phyloP scores from a whole-genome alignment of 2,888 invertebrate genomes.

The Mantis religiosa region DNA sequence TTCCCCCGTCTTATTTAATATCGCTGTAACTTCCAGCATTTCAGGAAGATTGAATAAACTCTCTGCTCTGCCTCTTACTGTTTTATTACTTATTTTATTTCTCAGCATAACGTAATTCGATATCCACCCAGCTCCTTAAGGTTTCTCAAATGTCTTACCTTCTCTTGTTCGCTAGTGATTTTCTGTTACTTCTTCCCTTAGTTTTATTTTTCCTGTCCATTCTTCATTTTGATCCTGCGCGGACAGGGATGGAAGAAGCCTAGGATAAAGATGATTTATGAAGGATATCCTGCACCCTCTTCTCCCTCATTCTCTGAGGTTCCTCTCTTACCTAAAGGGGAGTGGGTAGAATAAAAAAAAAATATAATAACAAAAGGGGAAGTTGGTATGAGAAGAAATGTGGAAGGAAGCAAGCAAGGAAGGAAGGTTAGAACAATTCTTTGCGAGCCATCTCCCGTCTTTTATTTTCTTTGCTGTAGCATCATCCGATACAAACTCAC shows the following conservation, averaged over 20 bases:
- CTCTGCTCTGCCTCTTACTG: not conserved
- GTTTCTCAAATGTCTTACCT: constrained; percentile 1
- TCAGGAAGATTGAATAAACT: not conserved
- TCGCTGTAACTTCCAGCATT: not conserved
- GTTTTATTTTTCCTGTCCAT: constrained; percentile 15
- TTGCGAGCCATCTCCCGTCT: not conserved
- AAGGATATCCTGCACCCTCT: constrained; percentile 14
- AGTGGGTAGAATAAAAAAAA: not conserved
- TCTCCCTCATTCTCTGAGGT: not conserved
- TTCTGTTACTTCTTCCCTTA: not conserved
- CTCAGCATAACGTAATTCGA: not conserved
- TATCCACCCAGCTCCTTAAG: not conserved
- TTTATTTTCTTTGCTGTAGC: not conserved
- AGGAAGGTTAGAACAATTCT: constrained; percentile 14
- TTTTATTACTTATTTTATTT: not conserved
- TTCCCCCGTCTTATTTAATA: not conserved
- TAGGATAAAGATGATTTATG: constrained; percentile 29
- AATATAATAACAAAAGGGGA: not conserved
- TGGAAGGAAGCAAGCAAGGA: not conserved
- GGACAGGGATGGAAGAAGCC: constrained; percentile 26
- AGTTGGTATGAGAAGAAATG: not conserved
- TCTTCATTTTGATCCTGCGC: constrained; percentile 29
- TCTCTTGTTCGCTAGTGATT: constrained; percentile 16
- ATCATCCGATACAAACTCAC: constrained; percentile 8
- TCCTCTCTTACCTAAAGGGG: not conserved